These are phyloP conservation scores for Anadara kagoshimensis DNA, from an alignment of 1,140 invertebrate species.

Conservation along the genomic window DNA sequence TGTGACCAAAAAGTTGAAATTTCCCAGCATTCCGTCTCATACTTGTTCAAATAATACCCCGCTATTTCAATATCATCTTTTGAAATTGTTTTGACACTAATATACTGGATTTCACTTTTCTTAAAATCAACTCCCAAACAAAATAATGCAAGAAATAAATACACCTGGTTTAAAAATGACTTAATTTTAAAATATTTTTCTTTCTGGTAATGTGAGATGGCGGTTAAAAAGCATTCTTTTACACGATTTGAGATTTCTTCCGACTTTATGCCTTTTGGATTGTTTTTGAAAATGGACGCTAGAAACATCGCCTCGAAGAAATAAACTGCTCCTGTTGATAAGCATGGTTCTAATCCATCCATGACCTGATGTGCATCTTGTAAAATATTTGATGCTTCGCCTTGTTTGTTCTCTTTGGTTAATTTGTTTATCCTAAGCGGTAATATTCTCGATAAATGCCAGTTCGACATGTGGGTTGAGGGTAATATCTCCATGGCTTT, in stretches of 20 bases:
- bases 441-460: constrained; percentile 23
- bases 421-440: constrained; percentile 19
- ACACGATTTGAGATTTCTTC: constrained; percentile 3
- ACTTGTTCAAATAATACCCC: constrained; percentile 21
- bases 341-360: constrained; percentile 12
- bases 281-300: constrained; percentile 8
- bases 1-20: constrained; percentile 21
- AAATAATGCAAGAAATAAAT: constrained; percentile 34
- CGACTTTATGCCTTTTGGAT: constrained; percentile 2
- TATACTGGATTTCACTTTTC: constrained; percentile 12
- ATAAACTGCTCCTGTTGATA: constrained; percentile 28
- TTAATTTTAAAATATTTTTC: constrained; percentile 22
- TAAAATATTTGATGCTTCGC: constrained; percentile 9
- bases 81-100: constrained; percentile 1
- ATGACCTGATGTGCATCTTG: constrained; percentile 21
- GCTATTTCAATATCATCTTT: constrained; percentile 12
- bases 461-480: constrained; percentile 7
- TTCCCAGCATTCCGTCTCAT: constrained; percentile 30
- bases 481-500: constrained; percentile 15
- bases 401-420: constrained; percentile 11
- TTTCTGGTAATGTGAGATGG: constrained; percentile 30
- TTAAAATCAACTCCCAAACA: constrained; percentile 23
- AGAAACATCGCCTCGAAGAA: constrained; percentile 30
- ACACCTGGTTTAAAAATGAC: constrained; percentile 35
- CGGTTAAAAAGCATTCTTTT: constrained; percentile 26